Percentiles rank a stretch among this genome's conserved stretches.
phyloP scores from a whole-genome alignment of 2,113 vertebrate genomes.

The Oceanites oceanicus region DNA sequence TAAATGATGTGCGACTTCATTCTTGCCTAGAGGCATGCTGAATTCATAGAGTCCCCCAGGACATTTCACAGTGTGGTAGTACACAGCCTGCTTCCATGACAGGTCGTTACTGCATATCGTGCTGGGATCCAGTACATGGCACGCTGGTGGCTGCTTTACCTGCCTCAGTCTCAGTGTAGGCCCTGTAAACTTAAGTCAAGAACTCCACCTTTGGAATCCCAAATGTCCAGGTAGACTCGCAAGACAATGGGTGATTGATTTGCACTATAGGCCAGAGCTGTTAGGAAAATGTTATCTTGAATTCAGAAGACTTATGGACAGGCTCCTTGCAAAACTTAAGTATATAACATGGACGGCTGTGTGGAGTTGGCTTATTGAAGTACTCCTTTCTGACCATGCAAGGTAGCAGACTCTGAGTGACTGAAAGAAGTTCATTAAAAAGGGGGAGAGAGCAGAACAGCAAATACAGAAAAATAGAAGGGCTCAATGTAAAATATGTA shows the following conservation, averaged over 20 bases:
- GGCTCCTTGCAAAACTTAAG: neutral
- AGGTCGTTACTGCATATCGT: constrained; percentile 85
- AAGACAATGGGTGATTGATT: constrained; percentile 32
- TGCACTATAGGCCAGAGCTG: neutral
- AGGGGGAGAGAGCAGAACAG: neutral
- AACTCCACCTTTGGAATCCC: constrained; percentile 41
- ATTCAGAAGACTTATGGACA: neutral
- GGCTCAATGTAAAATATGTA: neutral
- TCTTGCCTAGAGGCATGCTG: constrained; percentile 67
- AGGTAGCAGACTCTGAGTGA: neutral
- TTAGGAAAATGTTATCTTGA: neutral
- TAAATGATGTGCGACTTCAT: constrained; percentile 72
- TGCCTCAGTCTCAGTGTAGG: neutral
- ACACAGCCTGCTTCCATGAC: constrained; percentile 76
- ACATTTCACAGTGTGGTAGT: constrained; percentile 75
- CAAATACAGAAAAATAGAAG: neutral
- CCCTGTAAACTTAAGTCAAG: constrained; percentile 16
- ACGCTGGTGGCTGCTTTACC: neutral
- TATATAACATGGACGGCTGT: neutral
- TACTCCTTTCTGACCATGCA: neutral
- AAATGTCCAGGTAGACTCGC: constrained; percentile 35
- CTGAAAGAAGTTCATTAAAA: neutral
- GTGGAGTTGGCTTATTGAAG: neutral
- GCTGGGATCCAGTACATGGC: constrained; percentile 62
- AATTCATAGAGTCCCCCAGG: constrained; percentile 81